These are phyloP conservation scores for Periplaneta americana DNA, from an alignment of 1,140 invertebrate species.

Conservation along the genomic window DNA sequence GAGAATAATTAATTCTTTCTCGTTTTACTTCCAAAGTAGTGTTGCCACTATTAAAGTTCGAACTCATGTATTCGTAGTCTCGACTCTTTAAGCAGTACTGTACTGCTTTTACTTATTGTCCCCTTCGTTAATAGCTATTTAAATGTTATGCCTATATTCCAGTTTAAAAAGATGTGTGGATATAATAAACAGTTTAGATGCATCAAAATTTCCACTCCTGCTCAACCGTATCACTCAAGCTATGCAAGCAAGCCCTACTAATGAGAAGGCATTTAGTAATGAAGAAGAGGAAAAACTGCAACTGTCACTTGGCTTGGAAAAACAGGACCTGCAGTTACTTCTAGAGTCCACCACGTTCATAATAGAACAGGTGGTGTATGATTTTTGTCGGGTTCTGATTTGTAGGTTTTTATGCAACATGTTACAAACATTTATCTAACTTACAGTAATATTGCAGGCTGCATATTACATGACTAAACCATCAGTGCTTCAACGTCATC, in stretches of 20 bases:
- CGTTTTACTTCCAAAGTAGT: no score
- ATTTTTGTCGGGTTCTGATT: no score
- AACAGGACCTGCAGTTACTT: slow-evolving; percentile 28
- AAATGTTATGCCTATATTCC: no score
- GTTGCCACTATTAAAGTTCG: no score
- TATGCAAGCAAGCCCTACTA: slow-evolving; percentile 22
- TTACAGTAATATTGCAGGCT: slow-evolving; percentile 19
- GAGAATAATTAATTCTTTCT: no score
- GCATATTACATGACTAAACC: slow-evolving; percentile 21
- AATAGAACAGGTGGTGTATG: slow-evolving; percentile 3
- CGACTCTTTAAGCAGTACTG: no score
- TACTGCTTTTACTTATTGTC: no score
- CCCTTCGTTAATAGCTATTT: no score
- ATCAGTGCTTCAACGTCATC: slow-evolving; percentile 11
- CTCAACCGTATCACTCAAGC: slow-evolving; percentile 34
- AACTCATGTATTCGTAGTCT: no score
- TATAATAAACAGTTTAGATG: slow-evolving; percentile 19
- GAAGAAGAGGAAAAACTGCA: slow-evolving; percentile 37
- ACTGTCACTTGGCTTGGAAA: slow-evolving; percentile 31
- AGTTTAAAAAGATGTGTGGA: slow-evolving; percentile 15
- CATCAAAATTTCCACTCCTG: slow-evolving; percentile 33
- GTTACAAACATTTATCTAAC: no score
- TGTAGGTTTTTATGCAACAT: no score
- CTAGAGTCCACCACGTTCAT: slow-evolving; percentile 31
- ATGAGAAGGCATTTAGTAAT: slow-evolving; percentile 30